These are phyloP conservation scores for Phytoseiulus persimilis DNA, from an alignment of 2,888 invertebrate genomes.

Conservation along the genomic window DNA sequence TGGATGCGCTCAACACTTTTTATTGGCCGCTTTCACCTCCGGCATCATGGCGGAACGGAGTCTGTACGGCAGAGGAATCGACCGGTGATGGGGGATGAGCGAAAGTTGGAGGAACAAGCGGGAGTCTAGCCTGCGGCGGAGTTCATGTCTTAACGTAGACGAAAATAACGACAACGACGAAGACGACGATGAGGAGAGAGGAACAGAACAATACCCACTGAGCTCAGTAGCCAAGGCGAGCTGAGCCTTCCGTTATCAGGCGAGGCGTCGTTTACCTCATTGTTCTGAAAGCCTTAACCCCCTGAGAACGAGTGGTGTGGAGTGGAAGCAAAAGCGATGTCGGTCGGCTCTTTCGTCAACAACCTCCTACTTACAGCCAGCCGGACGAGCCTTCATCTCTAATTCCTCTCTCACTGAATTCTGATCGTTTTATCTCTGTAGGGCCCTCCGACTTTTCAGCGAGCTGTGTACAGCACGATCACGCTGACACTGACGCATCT, in stretches of 20 bases:
- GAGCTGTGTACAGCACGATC: no score
- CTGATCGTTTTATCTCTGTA: not conserved
- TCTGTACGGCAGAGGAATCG: not conserved
- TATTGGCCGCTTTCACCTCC: not conserved
- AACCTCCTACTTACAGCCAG: not conserved
- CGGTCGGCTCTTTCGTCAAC: not conserved
- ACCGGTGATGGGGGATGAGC: not conserved
- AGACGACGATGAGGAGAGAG: not conserved
- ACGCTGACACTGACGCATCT: no score
- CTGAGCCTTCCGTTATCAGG: not conserved
- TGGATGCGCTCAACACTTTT: no score
- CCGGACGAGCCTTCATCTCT: not conserved
- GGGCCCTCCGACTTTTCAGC: not conserved
- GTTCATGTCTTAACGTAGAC: not conserved
- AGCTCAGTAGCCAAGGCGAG: not conserved
- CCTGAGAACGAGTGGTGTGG: not conserved
- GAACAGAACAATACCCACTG: not conserved
- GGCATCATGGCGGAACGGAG: not conserved
- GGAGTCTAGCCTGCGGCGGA: not conserved
- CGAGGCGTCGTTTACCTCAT: not conserved
- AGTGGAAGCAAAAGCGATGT: not conserved
- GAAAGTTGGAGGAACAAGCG: not conserved
- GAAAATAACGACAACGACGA: not conserved
- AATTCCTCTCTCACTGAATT: not conserved
- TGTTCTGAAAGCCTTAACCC: not conserved